These are phyloP conservation scores for Capromys pilorides DNA, from an alignment of 2,797 vertebrate genomes.

Conservation along the genomic window DNA sequence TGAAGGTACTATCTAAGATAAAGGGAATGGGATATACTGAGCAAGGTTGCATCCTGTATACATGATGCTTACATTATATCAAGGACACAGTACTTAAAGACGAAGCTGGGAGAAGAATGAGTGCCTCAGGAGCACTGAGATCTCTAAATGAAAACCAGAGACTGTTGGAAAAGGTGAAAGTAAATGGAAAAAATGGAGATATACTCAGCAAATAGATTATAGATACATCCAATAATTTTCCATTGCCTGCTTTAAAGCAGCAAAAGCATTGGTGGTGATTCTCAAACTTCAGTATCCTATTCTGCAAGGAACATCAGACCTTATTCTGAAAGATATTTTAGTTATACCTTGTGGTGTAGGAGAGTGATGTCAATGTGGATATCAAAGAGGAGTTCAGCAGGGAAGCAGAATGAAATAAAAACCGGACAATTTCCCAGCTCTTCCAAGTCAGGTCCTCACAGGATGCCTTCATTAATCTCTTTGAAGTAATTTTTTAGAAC, in stretches of 20 bases:
- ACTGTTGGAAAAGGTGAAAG: background rate
- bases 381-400: conserved; percentile 63
- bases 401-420: conserved; percentile 66
- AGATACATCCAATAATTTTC: background rate
- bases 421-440: conserved; percentile 72
- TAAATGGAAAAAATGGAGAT: background rate
- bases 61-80: background rate
- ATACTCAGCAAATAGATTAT: background rate
- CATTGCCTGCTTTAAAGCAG: background rate
- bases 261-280: background rate
- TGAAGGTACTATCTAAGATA: background rate
- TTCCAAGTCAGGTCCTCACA: conserved; percentile 76
- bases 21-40: background rate
- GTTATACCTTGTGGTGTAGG: conserved; percentile 27
- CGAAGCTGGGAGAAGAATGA: background rate
- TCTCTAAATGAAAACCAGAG: conserved; percentile 16
- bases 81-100: background rate
- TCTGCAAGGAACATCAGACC: conserved; percentile 24
- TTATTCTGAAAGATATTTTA: conserved; percentile 60
- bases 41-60: background rate
- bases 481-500: conserved; percentile 76
- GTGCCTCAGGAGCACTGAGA: background rate
- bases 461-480: conserved; percentile 77
- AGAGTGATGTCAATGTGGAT: conserved; percentile 32
- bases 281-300: background rate